These are phyloP conservation scores for Coregonus suidteri DNA, from an alignment of 2,797 vertebrate genomes.

Conservation along the genomic window DNA sequence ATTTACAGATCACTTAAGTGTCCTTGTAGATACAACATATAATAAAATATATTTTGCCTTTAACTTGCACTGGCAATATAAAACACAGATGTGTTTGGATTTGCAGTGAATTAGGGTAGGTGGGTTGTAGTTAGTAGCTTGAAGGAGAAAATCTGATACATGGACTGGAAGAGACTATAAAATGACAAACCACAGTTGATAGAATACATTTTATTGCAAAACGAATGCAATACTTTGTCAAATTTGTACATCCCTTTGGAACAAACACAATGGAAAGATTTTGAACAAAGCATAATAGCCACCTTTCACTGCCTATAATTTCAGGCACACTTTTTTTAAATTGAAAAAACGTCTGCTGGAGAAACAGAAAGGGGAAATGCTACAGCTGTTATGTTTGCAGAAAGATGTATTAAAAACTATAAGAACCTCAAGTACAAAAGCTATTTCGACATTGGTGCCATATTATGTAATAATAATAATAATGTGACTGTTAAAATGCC, in stretches of 20 bases:
- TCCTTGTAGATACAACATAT: neutral
- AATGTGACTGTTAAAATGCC: conserved; percentile 8
- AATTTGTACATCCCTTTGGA: conserved; percentile 42
- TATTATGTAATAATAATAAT: no score
- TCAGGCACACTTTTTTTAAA: conserved; percentile 24
- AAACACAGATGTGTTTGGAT: neutral
- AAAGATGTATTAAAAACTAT: conserved; percentile 17
- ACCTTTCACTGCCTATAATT: conserved; percentile 32
- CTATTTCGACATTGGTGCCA: conserved; percentile 8
- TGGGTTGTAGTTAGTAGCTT: no score
- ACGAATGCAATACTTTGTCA: conserved; percentile 35
- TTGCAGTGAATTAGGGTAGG: neutral
- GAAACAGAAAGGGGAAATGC: conserved; percentile 25
- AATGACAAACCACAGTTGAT: conserved; percentile 9
- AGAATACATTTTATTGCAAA: conserved; percentile 43
- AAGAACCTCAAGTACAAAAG: conserved; percentile 16
- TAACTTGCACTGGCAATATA: neutral
- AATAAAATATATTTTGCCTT: neutral
- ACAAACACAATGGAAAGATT: conserved; percentile 35
- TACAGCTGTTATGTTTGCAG: conserved; percentile 9
- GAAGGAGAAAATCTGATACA: neutral
- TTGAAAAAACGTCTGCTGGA: conserved; percentile 24
- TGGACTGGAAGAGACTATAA: neutral
- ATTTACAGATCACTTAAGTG: neutral
- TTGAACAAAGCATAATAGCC: conserved; percentile 27